Evolutionary conservation across 2,888 invertebrate species (phyloP), one percentile per base, ranked within the genome.

Genomic region (Trissoscelio sp.): DNA sequence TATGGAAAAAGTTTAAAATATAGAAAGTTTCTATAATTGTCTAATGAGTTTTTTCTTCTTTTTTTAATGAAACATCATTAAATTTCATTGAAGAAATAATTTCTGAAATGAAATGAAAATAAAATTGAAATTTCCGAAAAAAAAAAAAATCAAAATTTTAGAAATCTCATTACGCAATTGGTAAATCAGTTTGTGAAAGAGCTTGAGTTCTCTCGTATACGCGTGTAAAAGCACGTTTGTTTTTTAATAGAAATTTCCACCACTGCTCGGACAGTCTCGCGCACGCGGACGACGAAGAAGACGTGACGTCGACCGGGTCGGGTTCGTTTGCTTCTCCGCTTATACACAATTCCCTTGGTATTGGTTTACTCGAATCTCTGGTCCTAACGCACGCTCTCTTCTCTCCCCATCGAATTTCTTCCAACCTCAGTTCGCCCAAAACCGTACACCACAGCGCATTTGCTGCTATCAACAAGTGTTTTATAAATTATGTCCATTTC

Each of bases 221-320:
- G 53, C 53, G 57, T 60, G 39, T 60, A 39, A 51, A 72, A 48
- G 62, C 62, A 28, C 37, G 55, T 66, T 74, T 62, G 74, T 66
- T 75, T 75, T 75, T 75, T 72, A 75, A 75, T 75, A 75, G 75
- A 66, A 58, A 51, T 57, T 74, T 75, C 75, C 75, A 75, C 78
- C 78, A 78, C 78, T 66, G 64, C 48, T 22, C 24, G 48, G 31
- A 82, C 64, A 22, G 62, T 57, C 31, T 55, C 42, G 78, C 78
- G 78, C 78, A 78, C 78, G 78, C 70, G 78, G 70, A 64, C 70
- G 51, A 18, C 64, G 70, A 72, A 24, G 66, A 24, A 31, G 66
- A 57, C 66, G 66, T 67, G 72, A 79, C 79, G 79, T 72, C 48
- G 72, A 58, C 79, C 77, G 53, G 79, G 57, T 58, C 72, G 44